Evolutionary conservation across 2,888 invertebrate species (phyloP).

Genomic region (Ormyrus nitidulus): DNA sequence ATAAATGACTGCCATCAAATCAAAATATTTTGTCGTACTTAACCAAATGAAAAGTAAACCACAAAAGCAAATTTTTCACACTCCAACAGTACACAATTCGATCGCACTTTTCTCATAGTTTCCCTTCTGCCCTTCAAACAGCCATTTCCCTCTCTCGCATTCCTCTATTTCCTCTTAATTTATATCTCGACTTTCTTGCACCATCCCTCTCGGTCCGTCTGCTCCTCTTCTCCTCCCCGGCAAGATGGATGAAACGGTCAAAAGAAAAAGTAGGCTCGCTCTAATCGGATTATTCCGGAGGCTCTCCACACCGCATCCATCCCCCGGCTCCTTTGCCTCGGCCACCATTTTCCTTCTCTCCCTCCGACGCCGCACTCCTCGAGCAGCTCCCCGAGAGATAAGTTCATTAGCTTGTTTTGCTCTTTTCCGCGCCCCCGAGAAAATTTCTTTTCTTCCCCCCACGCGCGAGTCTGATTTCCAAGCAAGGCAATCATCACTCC

Average conservation of each 20-base stretch:
- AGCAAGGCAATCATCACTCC: too few relatives aligned
- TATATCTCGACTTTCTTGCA: too few relatives aligned
- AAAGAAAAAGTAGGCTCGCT: neutral
- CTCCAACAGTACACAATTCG: too few relatives aligned
- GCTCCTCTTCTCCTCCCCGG: neutral
- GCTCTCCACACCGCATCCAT: conserved; percentile 1
- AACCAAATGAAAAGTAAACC: too few relatives aligned
- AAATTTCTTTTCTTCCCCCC: conserved; percentile 8
- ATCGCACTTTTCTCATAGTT: too few relatives aligned
- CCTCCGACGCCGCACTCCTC: neutral
- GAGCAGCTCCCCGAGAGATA: conserved; percentile 3
- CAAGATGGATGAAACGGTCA: neutral
- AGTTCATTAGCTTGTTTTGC: conserved; percentile 46
- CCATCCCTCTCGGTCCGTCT: too few relatives aligned
- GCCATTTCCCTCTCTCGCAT: too few relatives aligned
- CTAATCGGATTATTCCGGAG: conserved; percentile 20
- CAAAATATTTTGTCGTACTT: too few relatives aligned
- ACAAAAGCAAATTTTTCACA: too few relatives aligned
- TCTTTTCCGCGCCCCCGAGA: neutral
- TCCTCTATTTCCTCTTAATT: too few relatives aligned
- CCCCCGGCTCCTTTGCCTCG: neutral
- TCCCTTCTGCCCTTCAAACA: too few relatives aligned
- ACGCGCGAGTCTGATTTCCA: conserved; percentile 6
- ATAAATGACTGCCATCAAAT: too few relatives aligned
- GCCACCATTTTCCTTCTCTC: conserved; percentile 6